Evolutionary conservation across 2,797 vertebrate genomes (phyloP), one percentile per base, ranked within the genome.

Genomic region (Pitangus sulphuratus): DNA sequence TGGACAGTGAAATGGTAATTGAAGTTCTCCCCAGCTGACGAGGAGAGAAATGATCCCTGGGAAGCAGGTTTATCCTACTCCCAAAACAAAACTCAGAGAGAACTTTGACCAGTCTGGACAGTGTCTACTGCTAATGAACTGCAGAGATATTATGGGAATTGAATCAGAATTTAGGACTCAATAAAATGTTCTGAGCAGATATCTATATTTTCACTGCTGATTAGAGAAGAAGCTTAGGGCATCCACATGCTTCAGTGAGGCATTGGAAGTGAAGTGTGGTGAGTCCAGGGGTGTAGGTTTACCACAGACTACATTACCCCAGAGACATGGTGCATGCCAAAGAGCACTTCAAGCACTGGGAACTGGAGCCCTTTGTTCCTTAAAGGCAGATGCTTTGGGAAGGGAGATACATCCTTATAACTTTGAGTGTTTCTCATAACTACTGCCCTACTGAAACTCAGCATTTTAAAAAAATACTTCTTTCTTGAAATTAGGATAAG

Each of bases 281-380:
- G 12, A 60, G 11, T 33, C 24, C 26, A 26, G 10, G 3, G 3
- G 12, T 25, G 1, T 33, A 3, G 21, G 22, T 13, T 21, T 5
- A 54, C 4, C 11, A 60, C 3, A 53, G 12, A 26, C n/a, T 25
- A 31, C 7, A 10, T 30, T 65, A 70, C 6, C 40, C 6, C 9
- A 53, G 5, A 57, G 40, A 37, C 19, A n/a, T 1, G 31, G 3
- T 8, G 6, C 9, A 45, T 13, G 8, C 5, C 37, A 54, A 58
- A 69, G 9, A 42, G 4, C 20, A 31, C 12, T 44, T 77, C 25
- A 80, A 35, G 44, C 33, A 20, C 8, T n/a, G 14, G 19, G 28
- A 77, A 3, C 14, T 22, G 15, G 12, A 76, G 11, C 15, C 33
- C 24, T 76, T 58, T 62, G 8, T 30, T 71, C 12, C 9, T 64